Percentiles rank a stretch among this genome's conserved stretches.
Conservation (phyloP, 2,888 invertebrate species). For the Machimus atricapillus region DNA sequence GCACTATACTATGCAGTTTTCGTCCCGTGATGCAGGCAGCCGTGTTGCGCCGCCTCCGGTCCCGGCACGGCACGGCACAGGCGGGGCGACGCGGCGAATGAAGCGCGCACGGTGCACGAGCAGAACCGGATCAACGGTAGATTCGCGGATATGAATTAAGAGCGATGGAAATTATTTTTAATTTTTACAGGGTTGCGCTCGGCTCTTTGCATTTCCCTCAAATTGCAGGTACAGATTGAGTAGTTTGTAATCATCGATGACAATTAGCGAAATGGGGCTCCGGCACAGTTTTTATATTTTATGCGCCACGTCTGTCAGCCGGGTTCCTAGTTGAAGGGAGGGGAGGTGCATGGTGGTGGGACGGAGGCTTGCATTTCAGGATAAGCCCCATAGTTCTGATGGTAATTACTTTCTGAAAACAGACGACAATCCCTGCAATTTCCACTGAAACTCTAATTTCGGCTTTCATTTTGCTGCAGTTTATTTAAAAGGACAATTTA, state of each 20-base stretch:
- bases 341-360: neutral
- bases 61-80: neutral
- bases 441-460: neutral
- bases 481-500: neutral
- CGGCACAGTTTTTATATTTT: neutral
- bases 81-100: neutral
- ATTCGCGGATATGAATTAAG: neutral
- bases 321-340: neutral
- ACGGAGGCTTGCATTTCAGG: neutral
- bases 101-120: neutral
- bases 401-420: neutral
- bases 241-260: neutral
- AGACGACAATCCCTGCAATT: neutral
- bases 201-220: neutral
- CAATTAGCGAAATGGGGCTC: neutral
- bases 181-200: neutral
- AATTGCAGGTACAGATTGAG: neutral
- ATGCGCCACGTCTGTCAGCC: neutral
- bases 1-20: neutral
- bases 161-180: neutral
- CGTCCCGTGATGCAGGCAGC: neutral
- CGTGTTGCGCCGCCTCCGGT: neutral
- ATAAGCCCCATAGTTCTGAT: neutral
- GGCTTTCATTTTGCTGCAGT: neutral
- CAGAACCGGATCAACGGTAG: neutral